Evolutionary conservation across 2,888 invertebrate species (phyloP), one percentile per base, ranked within the genome.

Genomic region (Beris morrisii): DNA sequence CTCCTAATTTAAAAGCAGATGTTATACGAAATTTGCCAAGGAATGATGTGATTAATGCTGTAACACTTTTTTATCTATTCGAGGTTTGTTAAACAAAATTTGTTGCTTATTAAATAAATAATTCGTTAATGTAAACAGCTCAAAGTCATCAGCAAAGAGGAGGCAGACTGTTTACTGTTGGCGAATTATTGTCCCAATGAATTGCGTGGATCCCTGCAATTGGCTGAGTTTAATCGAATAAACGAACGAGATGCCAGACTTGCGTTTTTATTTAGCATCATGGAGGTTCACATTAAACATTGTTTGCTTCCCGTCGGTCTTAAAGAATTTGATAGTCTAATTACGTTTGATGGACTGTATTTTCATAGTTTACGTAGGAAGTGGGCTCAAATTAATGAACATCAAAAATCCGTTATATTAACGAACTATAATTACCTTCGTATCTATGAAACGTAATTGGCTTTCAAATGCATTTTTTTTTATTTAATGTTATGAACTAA

Each of bases 91-190:
- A 2, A 22, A 22, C 22, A 22, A 9, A 44, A 44, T 12, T 44
- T 44, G 9, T 44, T 44, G 9, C n/a, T 12, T 44, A 44, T 44
- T 44, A 44, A 44, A 44, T 44, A 1, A 44, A n/a, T 44, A 12
- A 12, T 44, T 3, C 44, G 3, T 22, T 22, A 22, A 22, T 22
- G 22, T 22, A 3, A 22, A 2, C 11, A 69, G 69, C 22, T 44
- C 4, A 48, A 63, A 9, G 48, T 63, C 53, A 69, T 69, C 11
- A 1, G 2, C 5, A n/a, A 57, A 2, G 67, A 69, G 7, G 67
- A 69, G 56, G 69, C 67, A 38, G 69, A 69, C 38, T 65, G 67
- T 30, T 32, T 69, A 12, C n/a, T 69, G 9, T 32, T 69, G 4
- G 61, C 69, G 1, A 59, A 59, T 30, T 46, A 65, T 12, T 13